Conservation (phyloP, 2,888 invertebrate species). For the Vesta saturnalis region DNA sequence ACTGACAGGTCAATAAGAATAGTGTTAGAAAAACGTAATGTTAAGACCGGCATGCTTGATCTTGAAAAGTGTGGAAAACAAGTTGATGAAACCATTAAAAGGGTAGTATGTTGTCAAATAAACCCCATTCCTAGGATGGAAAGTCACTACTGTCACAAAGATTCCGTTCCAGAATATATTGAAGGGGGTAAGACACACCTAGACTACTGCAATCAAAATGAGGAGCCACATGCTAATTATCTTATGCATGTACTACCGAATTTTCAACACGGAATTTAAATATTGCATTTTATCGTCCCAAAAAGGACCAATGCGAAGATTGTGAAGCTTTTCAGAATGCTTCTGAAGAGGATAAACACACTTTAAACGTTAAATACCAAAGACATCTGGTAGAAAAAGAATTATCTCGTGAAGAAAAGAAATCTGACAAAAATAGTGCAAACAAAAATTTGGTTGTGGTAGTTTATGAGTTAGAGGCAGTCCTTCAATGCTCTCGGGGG, state of each 20-base stretch:
- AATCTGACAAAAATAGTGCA: no score
- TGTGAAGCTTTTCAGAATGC: conserved; percentile 9
- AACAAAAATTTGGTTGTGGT: no score
- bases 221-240: neutral
- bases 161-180: conserved; percentile 43
- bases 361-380: neutral
- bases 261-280: conserved; percentile 13
- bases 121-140: conserved; percentile 46
- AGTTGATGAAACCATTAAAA: neutral
- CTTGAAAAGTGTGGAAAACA: neutral
- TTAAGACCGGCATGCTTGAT: neutral
- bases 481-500: no score
- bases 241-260: conserved; percentile 7
- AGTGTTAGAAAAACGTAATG: neutral
- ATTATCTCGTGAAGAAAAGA: no score
- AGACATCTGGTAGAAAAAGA: neutral
- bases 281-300: conserved; percentile 16
- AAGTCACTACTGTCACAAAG: conserved; percentile 43
- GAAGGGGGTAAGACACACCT: conserved; percentile 47
- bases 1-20: neutral
- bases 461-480: no score
- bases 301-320: conserved; percentile 20
- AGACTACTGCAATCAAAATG: conserved; percentile 30
- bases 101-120: conserved; percentile 39
- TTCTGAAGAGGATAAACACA: neutral